Percentiles rank a stretch among this genome's conserved stretches.
Evolutionary conservation across 2,888 invertebrate species (phyloP).

Genomic region (Notodonta dromedarius): DNA sequence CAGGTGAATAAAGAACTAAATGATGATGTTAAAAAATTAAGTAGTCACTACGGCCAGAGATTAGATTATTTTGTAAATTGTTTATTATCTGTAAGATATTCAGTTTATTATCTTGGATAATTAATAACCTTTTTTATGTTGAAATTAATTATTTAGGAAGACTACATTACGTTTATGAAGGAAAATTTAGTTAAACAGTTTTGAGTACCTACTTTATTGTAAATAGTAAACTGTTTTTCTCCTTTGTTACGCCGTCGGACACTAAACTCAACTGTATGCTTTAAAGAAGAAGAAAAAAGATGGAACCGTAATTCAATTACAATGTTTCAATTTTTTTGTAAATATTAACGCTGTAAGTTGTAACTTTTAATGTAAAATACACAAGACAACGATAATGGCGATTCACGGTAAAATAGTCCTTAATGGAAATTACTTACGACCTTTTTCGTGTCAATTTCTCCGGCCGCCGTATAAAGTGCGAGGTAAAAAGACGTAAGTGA

Average conservation of each 20-base stretch:
- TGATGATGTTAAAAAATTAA: too few species aligned
- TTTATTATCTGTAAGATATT: too few species aligned
- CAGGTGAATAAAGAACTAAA: too few species aligned
- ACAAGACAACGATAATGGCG: constrained; percentile 56
- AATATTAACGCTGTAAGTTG: constrained; percentile 62
- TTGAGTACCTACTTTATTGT: too few species aligned
- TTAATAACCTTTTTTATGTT: too few species aligned
- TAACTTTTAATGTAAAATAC: constrained; percentile 56
- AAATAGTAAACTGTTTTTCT: not conserved
- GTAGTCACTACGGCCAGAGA: too few species aligned
- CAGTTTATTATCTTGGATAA: too few species aligned
- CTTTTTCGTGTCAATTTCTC: not conserved
- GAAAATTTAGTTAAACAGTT: too few species aligned
- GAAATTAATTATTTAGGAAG: too few species aligned
- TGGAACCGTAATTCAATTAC: constrained; percentile 73
- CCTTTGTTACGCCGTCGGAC: constrained; percentile 32
- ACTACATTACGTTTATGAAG: too few species aligned
- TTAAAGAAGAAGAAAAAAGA: constrained; percentile 32
- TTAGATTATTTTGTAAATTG: too few species aligned
- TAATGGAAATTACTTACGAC: not conserved
- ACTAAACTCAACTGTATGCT: constrained; percentile 40
- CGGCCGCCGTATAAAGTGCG: not conserved
- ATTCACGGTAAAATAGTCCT: constrained; percentile 24
- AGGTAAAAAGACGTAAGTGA: not conserved
- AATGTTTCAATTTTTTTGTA: constrained; percentile 67